These are phyloP conservation scores for Himalopsyche kuldschensis DNA, from an alignment of 2,888 invertebrate genomes.

Conservation along the genomic window DNA sequence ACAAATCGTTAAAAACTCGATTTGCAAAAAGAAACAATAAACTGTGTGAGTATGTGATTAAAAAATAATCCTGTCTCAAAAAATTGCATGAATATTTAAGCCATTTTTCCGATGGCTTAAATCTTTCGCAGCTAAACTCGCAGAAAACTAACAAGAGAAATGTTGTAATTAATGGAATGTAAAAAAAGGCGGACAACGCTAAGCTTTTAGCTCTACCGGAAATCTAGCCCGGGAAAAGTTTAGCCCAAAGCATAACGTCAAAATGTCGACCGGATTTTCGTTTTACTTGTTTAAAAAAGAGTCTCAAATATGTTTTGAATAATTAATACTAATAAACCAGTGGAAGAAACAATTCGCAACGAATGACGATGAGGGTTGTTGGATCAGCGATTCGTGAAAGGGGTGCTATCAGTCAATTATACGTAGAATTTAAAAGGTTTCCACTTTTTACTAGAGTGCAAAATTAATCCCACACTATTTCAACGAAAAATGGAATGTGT, in stretches of 20 bases:
- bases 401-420: no score
- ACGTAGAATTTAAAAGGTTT: no score
- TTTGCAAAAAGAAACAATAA: no score
- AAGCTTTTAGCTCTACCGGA: slow-evolving; percentile 5
- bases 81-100: no score
- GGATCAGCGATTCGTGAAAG: neutral
- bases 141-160: slow-evolving; percentile 8
- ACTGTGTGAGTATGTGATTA: no score
- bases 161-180: slow-evolving; percentile 2
- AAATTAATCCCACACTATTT: no score
- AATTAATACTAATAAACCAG: neutral
- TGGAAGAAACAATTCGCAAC: neutral
- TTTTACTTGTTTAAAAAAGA: neutral
- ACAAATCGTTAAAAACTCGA: no score
- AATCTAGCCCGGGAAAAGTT: slow-evolving; percentile 22
- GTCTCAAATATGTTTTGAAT: neutral
- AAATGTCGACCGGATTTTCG: slow-evolving; percentile 22
- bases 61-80: no score
- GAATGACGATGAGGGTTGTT: neutral
- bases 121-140: neutral
- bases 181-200: neutral
- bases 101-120: neutral
- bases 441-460: no score
- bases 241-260: slow-evolving; percentile 12
- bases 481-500: no score